Base-by-base conservation (phyloP, 2,797 vertebrate species). In the Sphaeramia orbicularis region DNA sequence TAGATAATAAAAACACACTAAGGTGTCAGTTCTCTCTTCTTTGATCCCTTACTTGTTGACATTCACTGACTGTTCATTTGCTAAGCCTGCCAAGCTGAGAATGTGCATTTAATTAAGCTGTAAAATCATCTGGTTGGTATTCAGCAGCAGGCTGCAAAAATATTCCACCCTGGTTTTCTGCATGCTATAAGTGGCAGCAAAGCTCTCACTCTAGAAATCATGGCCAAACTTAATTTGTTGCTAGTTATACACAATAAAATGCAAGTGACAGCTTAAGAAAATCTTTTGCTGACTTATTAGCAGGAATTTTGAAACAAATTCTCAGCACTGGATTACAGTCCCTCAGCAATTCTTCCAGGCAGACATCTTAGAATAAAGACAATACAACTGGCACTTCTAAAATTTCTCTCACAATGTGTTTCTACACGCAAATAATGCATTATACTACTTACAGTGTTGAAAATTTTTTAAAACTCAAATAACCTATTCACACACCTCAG, bases 81-180 rank as follows among this genome's bases (percentile, higher is more conserved):
- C 60, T 8, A 24, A 74, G 60, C 18, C 57, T 78, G 76, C 74
- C 74, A 83, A 78, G 45, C 62, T 42, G n/a, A 81, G 60, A 73
- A 81, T 59, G 52, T 73, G 62, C 27, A 69, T 72, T 78, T 71
- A 65, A 83, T 87, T 78, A 73, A 58, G 53, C 51, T 55, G 45
- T 71, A 54, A 70, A 69, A 58, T 60, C 55, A 74, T 57, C 49
- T 83, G 85, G 73, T 69, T 49, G 64, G 14, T 70, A 37, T 67
- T 80, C 65, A 86, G 67, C 66, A 62, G 53, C 49, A 58, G 62
- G 9, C 53, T 58, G 52, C 18, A 71, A 57, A 84, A 71, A 69
- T 66, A 69, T 57, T 61, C 32, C 45, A 78, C 47, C 35, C 9
- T 67, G 65, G 45, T 10, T 48, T 13, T 62, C 51, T 72, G 47